Evolutionary conservation across 2,113 vertebrate species (phyloP), one percentile per base, ranked within the genome.

Genomic region (Sinosuthora webbiana): DNA sequence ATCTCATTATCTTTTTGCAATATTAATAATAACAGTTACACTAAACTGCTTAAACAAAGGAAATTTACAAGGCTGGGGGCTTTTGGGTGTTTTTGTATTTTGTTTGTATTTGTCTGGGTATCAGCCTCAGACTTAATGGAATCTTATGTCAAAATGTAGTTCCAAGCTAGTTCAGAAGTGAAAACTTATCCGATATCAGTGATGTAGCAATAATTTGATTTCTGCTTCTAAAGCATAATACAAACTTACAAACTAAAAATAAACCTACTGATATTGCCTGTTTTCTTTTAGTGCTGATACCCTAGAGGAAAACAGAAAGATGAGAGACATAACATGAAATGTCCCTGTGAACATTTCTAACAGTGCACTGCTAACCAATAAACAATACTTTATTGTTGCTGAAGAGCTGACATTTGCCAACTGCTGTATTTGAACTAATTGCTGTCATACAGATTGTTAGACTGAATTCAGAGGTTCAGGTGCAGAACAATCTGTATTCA

Each of bases 351-450:
- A 56, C 22, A 22, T 59, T 75, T n/a, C 4, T 41, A 70, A 53
- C 60, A 55, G 13, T 23, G 19, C 59, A 76, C 24, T 31, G 49
- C 14, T 35, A 76, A 85, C 19, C 21, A 56, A 60, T 33, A 79
- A 90, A 45, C 18, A 8, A 39, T 47, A 45, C 63, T 76, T 85
- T 71, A 15, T 44, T 56, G 13, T 27, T 68, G 15, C 31, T 75
- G 59, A 88, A 67, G 41, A 90, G 20, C 44, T 71, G 18, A 7
- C 1, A 2, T 83, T 93, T 94, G 25, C 44, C 39, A 83, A 3
- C 25, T 90, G 39, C 53, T 83, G 35, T 4, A 79, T 90, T 79
- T 88, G 53, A 93, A 52, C 21, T 93, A 73, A 88, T 90, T 88
- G 11, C 6, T 71, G 13, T 87, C 53, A 78, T 52, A 71, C 15